phyloP scores from a whole-genome alignment of 2,888 invertebrate species.

The Yponomeuta malinellus region DNA sequence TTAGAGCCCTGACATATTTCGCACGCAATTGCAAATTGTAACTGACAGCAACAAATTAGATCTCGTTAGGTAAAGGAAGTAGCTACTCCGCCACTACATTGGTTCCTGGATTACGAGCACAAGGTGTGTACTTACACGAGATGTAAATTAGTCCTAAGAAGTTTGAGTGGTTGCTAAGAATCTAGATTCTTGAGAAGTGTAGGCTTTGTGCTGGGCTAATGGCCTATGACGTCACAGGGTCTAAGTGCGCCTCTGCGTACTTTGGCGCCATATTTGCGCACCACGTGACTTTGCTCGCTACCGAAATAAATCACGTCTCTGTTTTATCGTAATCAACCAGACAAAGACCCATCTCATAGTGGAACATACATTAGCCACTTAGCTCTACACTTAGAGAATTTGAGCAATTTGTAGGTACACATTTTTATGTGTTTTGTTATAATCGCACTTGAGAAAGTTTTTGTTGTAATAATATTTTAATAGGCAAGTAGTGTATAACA shows the following conservation, averaged over 20 bases:
- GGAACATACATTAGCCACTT: not conserved
- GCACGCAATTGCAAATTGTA: constrained; percentile 67
- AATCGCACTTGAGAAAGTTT: not conserved
- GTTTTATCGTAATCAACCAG: constrained; percentile 39
- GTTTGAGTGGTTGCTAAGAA: not conserved
- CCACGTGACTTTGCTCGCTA: constrained; percentile 56
- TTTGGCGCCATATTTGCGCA: constrained; percentile 62
- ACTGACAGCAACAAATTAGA: constrained; percentile 58
- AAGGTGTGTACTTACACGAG: not conserved
- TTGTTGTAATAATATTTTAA: too few relatives aligned
- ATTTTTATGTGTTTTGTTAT: not conserved
- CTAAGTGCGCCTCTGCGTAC: constrained; percentile 41
- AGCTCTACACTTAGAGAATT: not conserved
- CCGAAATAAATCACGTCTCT: constrained; percentile 57
- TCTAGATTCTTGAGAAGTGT: not conserved
- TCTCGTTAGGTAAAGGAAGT: constrained; percentile 30
- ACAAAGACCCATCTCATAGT: constrained; percentile 8
- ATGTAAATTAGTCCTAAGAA: constrained; percentile 13
- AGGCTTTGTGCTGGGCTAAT: not conserved
- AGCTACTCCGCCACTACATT: constrained; percentile 3
- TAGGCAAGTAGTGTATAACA: too few relatives aligned
- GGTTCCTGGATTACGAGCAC: constrained; percentile 9
- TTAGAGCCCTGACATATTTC: constrained; percentile 51
- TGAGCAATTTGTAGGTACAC: not conserved
- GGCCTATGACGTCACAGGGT: constrained; percentile 45